Evolutionary conservation across 2,113 vertebrate species (phyloP).

Genomic region (Bos indicus): DNA sequence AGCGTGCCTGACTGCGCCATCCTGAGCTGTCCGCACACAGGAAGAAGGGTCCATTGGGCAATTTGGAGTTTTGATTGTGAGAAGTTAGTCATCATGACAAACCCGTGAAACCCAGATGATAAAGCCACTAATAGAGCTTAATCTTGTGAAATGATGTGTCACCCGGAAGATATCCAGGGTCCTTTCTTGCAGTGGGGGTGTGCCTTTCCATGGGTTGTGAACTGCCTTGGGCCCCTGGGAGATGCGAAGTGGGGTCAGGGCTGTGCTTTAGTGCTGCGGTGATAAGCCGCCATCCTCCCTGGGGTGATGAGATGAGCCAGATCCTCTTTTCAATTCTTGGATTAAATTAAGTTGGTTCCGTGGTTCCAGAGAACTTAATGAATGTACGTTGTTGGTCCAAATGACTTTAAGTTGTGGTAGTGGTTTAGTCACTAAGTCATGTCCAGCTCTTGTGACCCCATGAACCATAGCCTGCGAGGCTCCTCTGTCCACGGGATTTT

Average conservation of each 20-base stretch:
- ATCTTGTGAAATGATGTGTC: slow-evolving; percentile 9
- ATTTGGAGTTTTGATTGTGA: slow-evolving; percentile 20
- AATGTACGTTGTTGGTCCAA: neutral
- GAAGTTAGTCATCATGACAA: slow-evolving; percentile 63
- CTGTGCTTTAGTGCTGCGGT: neutral
- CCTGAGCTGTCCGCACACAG: slow-evolving; percentile 25
- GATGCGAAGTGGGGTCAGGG: neutral
- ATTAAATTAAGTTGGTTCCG: neutral
- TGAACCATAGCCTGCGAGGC: neutral
- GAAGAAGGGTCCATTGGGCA: slow-evolving; percentile 36
- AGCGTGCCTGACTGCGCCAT: neutral
- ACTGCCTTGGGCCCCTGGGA: neutral
- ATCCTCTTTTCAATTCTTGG: neutral
- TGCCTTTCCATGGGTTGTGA: neutral
- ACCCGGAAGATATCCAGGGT: neutral
- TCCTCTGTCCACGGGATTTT: neutral
- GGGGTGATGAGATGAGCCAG: neutral
- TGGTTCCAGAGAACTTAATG: neutral
- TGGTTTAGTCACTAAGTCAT: neutral
- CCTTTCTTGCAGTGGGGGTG: neutral
- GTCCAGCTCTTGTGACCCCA: neutral
- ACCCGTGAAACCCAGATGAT: slow-evolving; percentile 22
- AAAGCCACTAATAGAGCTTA: neutral
- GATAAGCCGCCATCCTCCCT: neutral
- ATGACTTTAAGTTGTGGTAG: neutral